phyloP scores from a whole-genome alignment of 1,140 invertebrate genomes.

The Eciton burchellii region DNA sequence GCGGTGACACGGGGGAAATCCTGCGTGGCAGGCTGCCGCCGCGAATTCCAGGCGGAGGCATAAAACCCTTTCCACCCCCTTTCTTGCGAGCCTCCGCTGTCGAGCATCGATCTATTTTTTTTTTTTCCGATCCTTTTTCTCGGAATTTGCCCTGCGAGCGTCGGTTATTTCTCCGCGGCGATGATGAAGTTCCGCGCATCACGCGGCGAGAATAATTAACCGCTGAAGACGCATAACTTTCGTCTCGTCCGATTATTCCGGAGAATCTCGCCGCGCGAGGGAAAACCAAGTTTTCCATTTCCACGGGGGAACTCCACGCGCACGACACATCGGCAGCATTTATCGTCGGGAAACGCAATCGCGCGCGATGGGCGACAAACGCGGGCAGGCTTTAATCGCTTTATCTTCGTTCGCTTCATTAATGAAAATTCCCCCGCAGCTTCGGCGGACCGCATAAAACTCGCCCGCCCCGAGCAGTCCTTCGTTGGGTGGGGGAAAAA shows the following conservation, averaged over 20 bases:
- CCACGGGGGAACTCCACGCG: background rate
- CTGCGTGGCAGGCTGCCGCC: constrained; percentile 49
- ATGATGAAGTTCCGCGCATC: constrained; percentile 32
- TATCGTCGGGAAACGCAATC: background rate
- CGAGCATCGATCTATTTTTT: constrained; percentile 48
- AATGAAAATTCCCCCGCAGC: background rate
- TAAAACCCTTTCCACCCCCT: constrained; percentile 63
- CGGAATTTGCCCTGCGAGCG: background rate
- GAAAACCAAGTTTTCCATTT: constrained; percentile 22
- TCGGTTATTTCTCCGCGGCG: constrained; percentile 17
- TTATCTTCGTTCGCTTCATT: background rate
- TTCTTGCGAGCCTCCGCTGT: constrained; percentile 54
- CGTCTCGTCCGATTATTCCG: constrained; percentile 7
- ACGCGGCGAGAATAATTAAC: constrained; percentile 40
- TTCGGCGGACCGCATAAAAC: background rate
- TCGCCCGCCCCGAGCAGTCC: background rate
- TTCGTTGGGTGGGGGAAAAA: background rate
- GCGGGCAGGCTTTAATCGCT: background rate
- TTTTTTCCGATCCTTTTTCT: background rate
- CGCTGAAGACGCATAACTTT: background rate
- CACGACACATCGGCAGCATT: background rate
- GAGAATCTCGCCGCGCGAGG: background rate
- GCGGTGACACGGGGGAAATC: constrained; percentile 65
- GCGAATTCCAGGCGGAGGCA: constrained; percentile 64
- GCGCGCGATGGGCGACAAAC: too few species aligned